Conservation (phyloP, 2,113 vertebrate species). For the Marmota flaviventris region DNA sequence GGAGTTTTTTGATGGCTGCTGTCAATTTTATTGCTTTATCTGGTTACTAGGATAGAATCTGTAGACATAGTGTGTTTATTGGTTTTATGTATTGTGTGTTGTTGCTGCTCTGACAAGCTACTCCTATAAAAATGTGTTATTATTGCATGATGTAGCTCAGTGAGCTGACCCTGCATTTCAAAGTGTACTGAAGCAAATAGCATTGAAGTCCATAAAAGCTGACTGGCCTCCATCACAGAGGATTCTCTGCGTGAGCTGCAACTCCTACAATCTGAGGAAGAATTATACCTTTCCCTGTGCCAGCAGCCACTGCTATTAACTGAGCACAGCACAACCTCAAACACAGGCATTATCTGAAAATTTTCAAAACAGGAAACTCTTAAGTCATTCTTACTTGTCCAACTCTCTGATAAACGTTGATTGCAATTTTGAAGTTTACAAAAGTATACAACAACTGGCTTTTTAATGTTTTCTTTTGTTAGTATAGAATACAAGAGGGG, state of each 20-base stretch:
- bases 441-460: neutral
- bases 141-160: conserved; percentile 62
- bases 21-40: conserved; percentile 72
- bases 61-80: neutral
- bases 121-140: conserved; percentile 78
- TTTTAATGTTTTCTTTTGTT: neutral
- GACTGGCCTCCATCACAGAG: conserved; percentile 1
- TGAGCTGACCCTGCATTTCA: conserved; percentile 70
- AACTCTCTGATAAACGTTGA: neutral
- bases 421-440: conserved; percentile 37
- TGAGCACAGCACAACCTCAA: neutral
- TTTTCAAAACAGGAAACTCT: neutral
- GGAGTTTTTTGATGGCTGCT: conserved; percentile 40
- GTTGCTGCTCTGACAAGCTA: conserved; percentile 47
- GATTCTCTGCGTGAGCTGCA: neutral
- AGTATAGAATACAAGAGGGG: neutral
- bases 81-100: neutral
- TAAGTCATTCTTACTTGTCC: neutral
- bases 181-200: conserved; percentile 65
- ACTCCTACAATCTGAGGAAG: neutral
- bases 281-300: conserved; percentile 12
- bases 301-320: neutral
- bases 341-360: neutral
- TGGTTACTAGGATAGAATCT: neutral
- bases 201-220: conserved; percentile 43